A percentile compares a stretch with the other conserved stretches of the same genome.
Evolutionary conservation across 2,797 vertebrate species (phyloP).

Genomic region (Miichthys miiuy): DNA sequence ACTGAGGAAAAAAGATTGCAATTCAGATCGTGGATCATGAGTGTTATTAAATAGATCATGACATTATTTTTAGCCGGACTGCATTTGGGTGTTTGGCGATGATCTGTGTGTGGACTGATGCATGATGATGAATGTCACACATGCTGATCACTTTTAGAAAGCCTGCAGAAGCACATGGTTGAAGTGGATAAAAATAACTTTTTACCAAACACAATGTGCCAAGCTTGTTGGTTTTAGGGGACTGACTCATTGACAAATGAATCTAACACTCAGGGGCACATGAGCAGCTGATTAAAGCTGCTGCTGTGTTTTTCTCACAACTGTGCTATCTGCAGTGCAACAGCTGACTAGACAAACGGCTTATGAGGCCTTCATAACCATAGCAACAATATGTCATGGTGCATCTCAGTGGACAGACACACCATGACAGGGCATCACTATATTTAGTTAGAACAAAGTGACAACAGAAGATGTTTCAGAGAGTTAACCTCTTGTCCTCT

Average conservation of each 20-base stretch:
- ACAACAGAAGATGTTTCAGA: conserved; percentile 8
- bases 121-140: not conserved
- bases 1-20: too few relatives aligned
- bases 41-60: too few relatives aligned
- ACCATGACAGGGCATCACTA: conserved; percentile 63
- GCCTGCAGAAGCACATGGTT: not conserved
- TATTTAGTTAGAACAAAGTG: conserved; percentile 81
- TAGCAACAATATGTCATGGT: conserved; percentile 74
- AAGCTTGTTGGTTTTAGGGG: not conserved
- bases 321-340: conserved; percentile 26
- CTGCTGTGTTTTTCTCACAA: not conserved
- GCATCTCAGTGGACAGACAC: conserved; percentile 42
- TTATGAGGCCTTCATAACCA: conserved; percentile 55
- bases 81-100: not conserved
- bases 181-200: not conserved
- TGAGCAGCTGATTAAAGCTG: not conserved
- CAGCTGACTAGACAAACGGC: conserved; percentile 40
- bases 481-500: not conserved
- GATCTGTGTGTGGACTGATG: not conserved
- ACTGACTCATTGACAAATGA: not conserved
- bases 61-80: too few relatives aligned
- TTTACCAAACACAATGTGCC: conserved; percentile 7
- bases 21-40: too few relatives aligned
- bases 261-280: not conserved
- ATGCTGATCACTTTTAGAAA: not conserved